Evolutionary conservation across 2,888 invertebrate genomes (phyloP), one percentile per base, ranked within the genome.

Genomic region (Thecocarcelia acutangulata): DNA sequence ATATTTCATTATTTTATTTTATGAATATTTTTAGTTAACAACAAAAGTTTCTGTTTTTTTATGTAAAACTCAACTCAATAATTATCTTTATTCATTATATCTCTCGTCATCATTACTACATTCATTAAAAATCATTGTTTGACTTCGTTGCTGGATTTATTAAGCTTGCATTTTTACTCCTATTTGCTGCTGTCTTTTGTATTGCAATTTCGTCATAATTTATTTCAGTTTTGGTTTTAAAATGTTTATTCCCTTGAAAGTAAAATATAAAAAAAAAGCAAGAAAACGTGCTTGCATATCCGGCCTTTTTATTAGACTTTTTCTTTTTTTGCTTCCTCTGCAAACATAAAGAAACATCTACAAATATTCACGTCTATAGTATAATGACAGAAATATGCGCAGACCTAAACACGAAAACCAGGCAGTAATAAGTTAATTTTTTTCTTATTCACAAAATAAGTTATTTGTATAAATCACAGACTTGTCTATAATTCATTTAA

Each of bases 211-310:
- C 58, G 56, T 72, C 44, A 72, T 56, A 70, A 77, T 70, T 77
- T 69, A 56, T 33, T 78, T 58, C 12, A 24, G 50, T 78, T 59
- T 46, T 78, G 15, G 24, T 44, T 72, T 72, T 64, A 42, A 58
- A 64, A 37, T 42, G 50, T 42, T 66, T 59, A 72, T 78, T 78
- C 72, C 64, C 72, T 66, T 50, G 56, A 19, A 72, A 64, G 50
- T 59, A 42, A 56, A 50, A 76, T 33, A 24, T 21, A n/a, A 66
- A 48, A 50, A 59, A 40, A 66, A 46, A 58, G 19, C 11, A 52
- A 59, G 56, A 56, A 72, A 78, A 78, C 66, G 78, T 78, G 78
- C 78, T 78, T 78, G 64, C 78, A 72, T 78, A 78, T 78, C 78
- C 78, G 72, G 78, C 37, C 50, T 72, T 72, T 78, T 66, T 59